Conservation (phyloP, 2,888 invertebrate genomes). For the Lapara coniferarum region DNA sequence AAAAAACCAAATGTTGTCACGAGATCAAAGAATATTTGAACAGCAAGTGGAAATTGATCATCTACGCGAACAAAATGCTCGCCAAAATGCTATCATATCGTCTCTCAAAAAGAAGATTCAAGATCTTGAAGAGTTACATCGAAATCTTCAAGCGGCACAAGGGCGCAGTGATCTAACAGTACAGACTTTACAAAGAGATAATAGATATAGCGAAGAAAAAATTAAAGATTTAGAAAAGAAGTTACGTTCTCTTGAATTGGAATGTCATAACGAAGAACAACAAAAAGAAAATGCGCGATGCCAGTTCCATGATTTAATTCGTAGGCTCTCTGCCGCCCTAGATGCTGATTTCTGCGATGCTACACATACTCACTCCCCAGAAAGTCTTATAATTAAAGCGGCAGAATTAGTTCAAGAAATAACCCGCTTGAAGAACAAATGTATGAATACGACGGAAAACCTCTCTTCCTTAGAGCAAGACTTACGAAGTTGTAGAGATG, state of each 20-base stretch:
- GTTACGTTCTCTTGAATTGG: conserved; percentile 88
- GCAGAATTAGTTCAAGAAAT: conserved; percentile 90
- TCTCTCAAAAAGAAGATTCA: conserved; percentile 91
- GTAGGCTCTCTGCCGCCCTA: conserved; percentile 88
- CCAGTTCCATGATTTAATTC: conserved; percentile 88
- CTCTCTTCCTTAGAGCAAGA: conserved; percentile 86
- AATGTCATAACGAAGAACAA: conserved; percentile 88
- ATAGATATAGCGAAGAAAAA: conserved; percentile 88
- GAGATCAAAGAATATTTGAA: conserved; percentile 89
- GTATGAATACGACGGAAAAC: conserved; percentile 84
- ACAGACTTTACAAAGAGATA: conserved; percentile 89
- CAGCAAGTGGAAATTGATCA: conserved; percentile 92
- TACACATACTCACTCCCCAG: conserved; percentile 85
- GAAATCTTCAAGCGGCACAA: conserved; percentile 85
- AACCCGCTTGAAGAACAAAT: conserved; percentile 85
- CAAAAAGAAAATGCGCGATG: conserved; percentile 88
- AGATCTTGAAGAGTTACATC: conserved; percentile 90
- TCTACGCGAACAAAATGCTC: conserved; percentile 90
- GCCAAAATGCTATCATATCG: conserved; percentile 91
- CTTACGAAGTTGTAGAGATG: conserved; percentile 86
- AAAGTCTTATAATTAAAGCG: conserved; percentile 89
- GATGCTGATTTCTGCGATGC: conserved; percentile 88
- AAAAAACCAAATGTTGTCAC: conserved; percentile 87
- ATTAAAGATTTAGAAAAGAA: conserved; percentile 90
- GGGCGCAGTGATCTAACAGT: conserved; percentile 88